Evolutionary conservation across 2,797 vertebrate genomes (phyloP), one percentile per base, ranked within the genome.

Genomic region (Oreonectes daqikongensis): DNA sequence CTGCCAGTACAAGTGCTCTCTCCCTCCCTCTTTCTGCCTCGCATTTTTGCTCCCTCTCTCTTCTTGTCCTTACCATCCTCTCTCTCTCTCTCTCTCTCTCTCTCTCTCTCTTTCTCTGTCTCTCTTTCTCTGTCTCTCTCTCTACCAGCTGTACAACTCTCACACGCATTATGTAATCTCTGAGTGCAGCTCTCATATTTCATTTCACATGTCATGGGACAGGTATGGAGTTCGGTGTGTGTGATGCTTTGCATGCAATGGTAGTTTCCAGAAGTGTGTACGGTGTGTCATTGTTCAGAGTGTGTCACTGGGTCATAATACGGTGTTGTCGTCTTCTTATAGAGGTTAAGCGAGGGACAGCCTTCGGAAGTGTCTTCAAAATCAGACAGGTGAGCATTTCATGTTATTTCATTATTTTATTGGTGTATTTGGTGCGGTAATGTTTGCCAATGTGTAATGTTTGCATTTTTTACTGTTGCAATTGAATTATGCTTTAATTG

Each of bases 81-180:
- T 59, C 22, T 65, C 42, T 63, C 22, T n/a, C 38, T 72, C 66
- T 70, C 74, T 76, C 53, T 38, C 18, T 52, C 52, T 69, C 42
- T 11, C 46, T 22, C 70, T 20, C 30, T 24, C 61, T 20, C 30
- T 32, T 18, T 53, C 69, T 71, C 75, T 77, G 35, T 69, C 72
- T 74, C 78, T 65, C 69, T 50, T 64, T 24, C 20, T 15, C n/a
- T 35, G 24, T 66, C n/a, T 64, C 32, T 71, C 17, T 28, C 63
- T 50, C 48, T 20, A 20, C 38, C 52, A 77, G 66, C 78, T 66
- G 72, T 61, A 57, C 66, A 59, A 72, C 69, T 72, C 75, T 78
- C 46, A 18, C 66, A 68, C 38, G 61, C 79, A 75, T 83, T 85
- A 83, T 85, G 84, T 84, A 83, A 81, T 70, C 26, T 74, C 30